Conservation (phyloP, 2,888 invertebrate genomes). For the Ferrisia virgata region DNA sequence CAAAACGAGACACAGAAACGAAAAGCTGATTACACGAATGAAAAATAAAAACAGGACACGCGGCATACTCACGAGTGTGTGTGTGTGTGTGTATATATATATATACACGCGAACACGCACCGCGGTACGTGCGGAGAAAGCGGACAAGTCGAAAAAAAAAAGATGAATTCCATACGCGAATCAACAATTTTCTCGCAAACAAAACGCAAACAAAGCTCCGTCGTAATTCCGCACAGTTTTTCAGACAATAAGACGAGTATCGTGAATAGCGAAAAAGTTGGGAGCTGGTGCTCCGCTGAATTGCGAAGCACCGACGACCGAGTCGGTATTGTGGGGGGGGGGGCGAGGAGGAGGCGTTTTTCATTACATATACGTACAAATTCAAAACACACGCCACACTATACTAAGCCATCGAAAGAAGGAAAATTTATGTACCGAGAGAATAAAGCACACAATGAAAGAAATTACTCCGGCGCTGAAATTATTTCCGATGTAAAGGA, state of each 20-base stretch:
- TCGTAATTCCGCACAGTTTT: not conserved
- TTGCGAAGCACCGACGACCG: no score
- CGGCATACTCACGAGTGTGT: not conserved
- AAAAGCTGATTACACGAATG: not conserved
- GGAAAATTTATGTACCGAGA: not conserved
- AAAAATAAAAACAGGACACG: not conserved
- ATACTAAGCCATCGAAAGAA: not conserved
- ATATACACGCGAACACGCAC: no score
- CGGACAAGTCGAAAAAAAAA: not conserved
- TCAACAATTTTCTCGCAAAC: constrained; percentile 1
- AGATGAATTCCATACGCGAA: not conserved
- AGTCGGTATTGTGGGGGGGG: no score
- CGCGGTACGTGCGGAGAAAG: no score
- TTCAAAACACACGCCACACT: not conserved
- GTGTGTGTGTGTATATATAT: no score
- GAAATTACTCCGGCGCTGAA: not conserved
- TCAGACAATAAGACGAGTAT: not conserved
- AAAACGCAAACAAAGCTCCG: not conserved
- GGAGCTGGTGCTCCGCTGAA: no score
- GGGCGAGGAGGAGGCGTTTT: not conserved
- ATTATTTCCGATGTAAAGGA: no score
- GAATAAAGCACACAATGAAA: constrained; percentile 1
- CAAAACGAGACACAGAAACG: not conserved
- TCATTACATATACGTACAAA: not conserved
- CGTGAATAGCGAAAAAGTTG: not conserved